phyloP scores from a whole-genome alignment of 1,140 invertebrate genomes.

The Pseudachorutes palmiensis region DNA sequence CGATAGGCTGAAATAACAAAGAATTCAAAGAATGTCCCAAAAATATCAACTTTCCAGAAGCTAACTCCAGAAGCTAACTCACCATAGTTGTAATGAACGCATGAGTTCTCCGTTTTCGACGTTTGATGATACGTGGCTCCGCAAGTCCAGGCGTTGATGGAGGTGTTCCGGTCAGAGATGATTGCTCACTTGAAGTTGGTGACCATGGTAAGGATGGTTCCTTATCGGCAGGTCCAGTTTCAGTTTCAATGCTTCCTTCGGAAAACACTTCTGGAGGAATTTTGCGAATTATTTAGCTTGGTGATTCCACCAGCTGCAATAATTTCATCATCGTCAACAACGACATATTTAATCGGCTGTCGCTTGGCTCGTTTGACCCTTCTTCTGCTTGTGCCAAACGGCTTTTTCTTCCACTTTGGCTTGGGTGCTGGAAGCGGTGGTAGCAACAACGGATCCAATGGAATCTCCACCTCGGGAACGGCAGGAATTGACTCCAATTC shows the following conservation, averaged over 20 bases:
- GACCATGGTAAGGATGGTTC: neutral
- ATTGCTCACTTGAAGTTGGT: neutral
- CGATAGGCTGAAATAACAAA: neutral
- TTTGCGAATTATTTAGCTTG: neutral
- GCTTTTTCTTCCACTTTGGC: neutral
- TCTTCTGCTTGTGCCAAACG: neutral
- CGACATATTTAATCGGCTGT: neutral
- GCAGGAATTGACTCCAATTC: neutral
- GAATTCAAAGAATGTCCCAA: neutral
- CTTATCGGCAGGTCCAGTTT: too few species aligned
- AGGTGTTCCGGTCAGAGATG: too few species aligned
- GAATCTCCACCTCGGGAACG: neutral
- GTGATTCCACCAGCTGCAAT: neutral
- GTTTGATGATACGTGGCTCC: neutral
- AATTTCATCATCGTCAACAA: neutral
- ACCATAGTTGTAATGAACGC: too few species aligned
- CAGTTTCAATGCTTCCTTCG: too few species aligned
- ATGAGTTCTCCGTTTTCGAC: neutral
- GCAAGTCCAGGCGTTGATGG: neutral
- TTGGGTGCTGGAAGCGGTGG: neutral
- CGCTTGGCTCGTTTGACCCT: neutral
- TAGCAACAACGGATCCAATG: neutral
- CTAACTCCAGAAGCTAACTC: too few species aligned
- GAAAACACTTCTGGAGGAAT: too few species aligned
- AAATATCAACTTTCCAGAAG: too few species aligned